Conservation (phyloP, 1,140 invertebrate genomes). For the Heliothis virescens region DNA sequence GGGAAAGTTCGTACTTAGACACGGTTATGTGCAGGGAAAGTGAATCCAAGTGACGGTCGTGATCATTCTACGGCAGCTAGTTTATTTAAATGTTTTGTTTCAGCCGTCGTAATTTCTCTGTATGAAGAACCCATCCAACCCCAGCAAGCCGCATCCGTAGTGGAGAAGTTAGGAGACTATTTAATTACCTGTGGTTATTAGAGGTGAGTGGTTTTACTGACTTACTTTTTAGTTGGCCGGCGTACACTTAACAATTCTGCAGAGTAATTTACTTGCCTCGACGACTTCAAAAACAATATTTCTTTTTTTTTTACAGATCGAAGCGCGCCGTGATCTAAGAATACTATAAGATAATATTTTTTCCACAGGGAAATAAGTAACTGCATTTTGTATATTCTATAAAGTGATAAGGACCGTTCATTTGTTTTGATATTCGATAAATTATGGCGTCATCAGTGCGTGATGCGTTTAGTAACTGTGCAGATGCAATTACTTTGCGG, state of each 20-base stretch:
- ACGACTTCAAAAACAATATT: constrained; percentile 26
- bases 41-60: constrained; percentile 1
- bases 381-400: constrained; percentile 87
- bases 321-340: constrained; percentile 86
- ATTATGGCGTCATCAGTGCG: constrained; percentile 82
- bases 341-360: constrained; percentile 87
- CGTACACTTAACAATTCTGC: not conserved
- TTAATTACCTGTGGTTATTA: constrained; percentile 97
- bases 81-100: constrained; percentile 77
- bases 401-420: constrained; percentile 86
- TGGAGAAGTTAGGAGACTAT: constrained; percentile 98
- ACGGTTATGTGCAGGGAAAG: constrained; percentile 17
- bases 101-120: constrained; percentile 96
- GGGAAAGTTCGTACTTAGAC: constrained; percentile 35
- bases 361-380: constrained; percentile 87
- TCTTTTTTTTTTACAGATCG: constrained; percentile 80
- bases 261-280: not conserved
- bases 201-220: constrained; percentile 77
- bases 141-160: constrained; percentile 96
- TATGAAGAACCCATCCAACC: constrained; percentile 98
- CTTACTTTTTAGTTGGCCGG: not conserved
- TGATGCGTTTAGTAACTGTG: constrained; percentile 79
- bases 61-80: not conserved
- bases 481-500: constrained; percentile 82
- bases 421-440: constrained; percentile 86